These are phyloP conservation scores for Nibea coibor DNA, from an alignment of 2,113 vertebrate species.

Conservation along the genomic window DNA sequence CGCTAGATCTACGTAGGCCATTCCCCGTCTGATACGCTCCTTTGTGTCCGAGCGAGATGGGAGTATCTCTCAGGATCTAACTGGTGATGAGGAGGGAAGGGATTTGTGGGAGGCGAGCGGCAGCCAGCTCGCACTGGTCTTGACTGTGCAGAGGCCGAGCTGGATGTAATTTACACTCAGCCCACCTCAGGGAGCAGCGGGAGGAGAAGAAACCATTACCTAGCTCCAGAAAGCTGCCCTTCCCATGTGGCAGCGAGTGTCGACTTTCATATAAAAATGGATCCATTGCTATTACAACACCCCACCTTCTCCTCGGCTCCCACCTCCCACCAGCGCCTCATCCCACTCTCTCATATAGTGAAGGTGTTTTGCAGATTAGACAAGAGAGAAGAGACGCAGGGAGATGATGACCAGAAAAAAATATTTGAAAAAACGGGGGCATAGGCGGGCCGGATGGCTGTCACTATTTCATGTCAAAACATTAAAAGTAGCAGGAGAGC, in stretches of 20 bases:
- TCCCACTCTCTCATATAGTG: conserved; percentile 37
- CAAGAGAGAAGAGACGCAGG: background rate
- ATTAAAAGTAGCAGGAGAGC: conserved; percentile 53
- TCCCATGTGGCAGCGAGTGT: conserved; percentile 67
- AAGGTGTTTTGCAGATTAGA: conserved; percentile 52
- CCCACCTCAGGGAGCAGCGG: conserved; percentile 72
- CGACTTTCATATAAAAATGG: conserved; percentile 80
- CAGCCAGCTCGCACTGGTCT: conserved; percentile 37
- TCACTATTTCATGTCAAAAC: conserved; percentile 67
- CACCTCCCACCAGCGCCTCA: conserved; percentile 25
- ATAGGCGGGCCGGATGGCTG: conserved; percentile 45
- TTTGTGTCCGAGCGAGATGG: conserved; percentile 29
- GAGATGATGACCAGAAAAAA: conserved; percentile 49
- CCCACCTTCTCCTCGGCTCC: conserved; percentile 23
- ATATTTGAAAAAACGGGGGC: conserved; percentile 25
- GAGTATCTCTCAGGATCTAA: conserved; percentile 56
- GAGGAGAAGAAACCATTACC: conserved; percentile 76
- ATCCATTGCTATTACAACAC: conserved; percentile 73
- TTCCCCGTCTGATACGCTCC: conserved; percentile 33
- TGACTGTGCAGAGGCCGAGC: conserved; percentile 63
- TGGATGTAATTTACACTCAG: conserved; percentile 84
- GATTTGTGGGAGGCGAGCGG: conserved; percentile 60
- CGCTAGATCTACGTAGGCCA: background rate
- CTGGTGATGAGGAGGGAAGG: conserved; percentile 58
- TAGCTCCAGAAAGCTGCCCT: conserved; percentile 65